Base-by-base conservation (phyloP, 2,797 vertebrate species). In the Poecile montanus region DNA sequence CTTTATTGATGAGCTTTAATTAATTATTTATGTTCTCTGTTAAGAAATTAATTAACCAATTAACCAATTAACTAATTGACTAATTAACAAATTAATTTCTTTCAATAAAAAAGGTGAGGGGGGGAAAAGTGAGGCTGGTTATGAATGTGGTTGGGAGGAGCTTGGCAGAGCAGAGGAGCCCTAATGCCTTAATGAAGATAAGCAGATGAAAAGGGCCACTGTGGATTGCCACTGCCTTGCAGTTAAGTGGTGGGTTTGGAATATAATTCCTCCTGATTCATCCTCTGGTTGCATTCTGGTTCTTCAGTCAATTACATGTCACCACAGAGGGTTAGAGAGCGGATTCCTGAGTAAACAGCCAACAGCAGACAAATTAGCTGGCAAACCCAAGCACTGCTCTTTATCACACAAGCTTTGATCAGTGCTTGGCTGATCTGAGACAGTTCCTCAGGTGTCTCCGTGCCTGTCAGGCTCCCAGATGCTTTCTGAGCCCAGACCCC, bases 151-250 rank as follows among this genome's bases (percentile, higher is more conserved):
- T 22, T 86, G 48, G 70, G 73, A 74, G 78, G 68, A 93, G 82
- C 34, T 79, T 96, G 89, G 91, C 91, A 96, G 77, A 57, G 74
- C 73, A 88, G 70, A 36, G 57, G 47, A 75, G 70, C 92, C 53
- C 62, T 94, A 96, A 94, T 93, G 82, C 88, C 77, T 54, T 96
- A 96, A 96, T 95, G 94, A 96, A 97, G 95, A 97, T 96, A 95
- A 96, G 94, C 91, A 93, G 82, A 96, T 94, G 85, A 93, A 93
- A 91, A 93, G 40, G 89, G 79, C 88, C 74, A 90, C 88, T 94
- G 95, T 6, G 92, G 91, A 88, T 84, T 97, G 92, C 94, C 83
- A 82, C 87, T 63, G 89, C 82, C 83, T 91, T 1, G 6, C 71
- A 78, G 76, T 86, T 92, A 90, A 96, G 92, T 88, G 76, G 70